Evolutionary conservation across 2,113 vertebrate species (phyloP), one percentile per base, ranked within the genome.

Genomic region (Suncus etruscus): DNA sequence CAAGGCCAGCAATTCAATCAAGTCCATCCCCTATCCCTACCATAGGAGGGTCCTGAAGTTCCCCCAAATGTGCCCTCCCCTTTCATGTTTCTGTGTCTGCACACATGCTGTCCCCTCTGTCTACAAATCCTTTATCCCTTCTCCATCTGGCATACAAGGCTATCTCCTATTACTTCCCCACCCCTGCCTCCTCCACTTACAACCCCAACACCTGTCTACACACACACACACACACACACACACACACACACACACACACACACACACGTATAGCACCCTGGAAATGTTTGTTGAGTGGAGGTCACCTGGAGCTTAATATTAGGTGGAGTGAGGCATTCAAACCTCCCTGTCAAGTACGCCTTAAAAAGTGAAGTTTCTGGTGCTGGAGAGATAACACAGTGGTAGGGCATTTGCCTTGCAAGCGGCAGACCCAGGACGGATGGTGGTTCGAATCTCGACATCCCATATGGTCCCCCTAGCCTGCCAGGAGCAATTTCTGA

Each of bases 141-240:
- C 91, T 93, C 87, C 91, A 93, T 92, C 94, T 94, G 93, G 85
- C 88, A 89, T n/a, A 81, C 29, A 73, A 76, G 32, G 54, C 58
- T 86, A 79, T 87, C 54, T 95, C 83, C 68, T 68, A 48, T 86
- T 77, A 89, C 72, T 77, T 48, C 78, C 51, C 68, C 66, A 86
- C 54, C 50, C 54, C 50, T 31, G 83, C 63, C 74, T 32, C 14
- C 48, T 63, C 74, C 79, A 6, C 4, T 29, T 11, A 27, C 11
- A 22, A 1, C 8, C 9, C 32, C 3, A 5, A 54, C 54, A 54
- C 22, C 58, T 20, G 58, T 20, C 58, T 61, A 16, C 58, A 22
- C 4, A 61, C 16, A 61, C 54, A 51, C 50, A 51, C 63, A 31
- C 73, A 63, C n/a, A n/a, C n/a, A n/a, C n/a, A n/a, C n/a, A n/a